Conservation (phyloP, 2,113 vertebrate genomes). For the Dasyurus viverrinus region DNA sequence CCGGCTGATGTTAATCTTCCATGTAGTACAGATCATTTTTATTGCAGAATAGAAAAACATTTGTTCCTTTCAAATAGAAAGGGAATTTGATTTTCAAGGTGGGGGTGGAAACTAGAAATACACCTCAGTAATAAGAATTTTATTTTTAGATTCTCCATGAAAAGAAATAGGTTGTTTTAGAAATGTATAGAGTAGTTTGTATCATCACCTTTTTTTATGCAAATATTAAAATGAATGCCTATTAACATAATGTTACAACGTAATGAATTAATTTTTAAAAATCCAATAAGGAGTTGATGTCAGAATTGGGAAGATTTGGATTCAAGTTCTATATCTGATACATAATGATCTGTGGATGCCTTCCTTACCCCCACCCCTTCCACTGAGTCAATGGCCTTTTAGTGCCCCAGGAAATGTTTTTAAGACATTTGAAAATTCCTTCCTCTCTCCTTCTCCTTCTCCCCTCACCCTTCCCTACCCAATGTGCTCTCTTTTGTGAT, state of each 20-base stretch:
- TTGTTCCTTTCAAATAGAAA: constrained; percentile 2
- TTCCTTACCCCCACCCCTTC: too few relatives aligned
- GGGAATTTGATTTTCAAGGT: constrained; percentile 17
- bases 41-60: constrained; percentile 31
- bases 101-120: constrained; percentile 24
- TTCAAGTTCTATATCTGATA: background rate
- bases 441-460: too few relatives aligned
- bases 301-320: background rate
- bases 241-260: constrained; percentile 28
- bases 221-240: constrained; percentile 10
- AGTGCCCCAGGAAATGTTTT: too few relatives aligned
- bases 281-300: constrained; percentile 27
- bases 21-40: constrained; percentile 7
- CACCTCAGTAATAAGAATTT: constrained; percentile 25
- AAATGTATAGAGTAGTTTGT: constrained; percentile 33
- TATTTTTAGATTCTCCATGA: constrained; percentile 2
- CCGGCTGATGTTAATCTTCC: constrained; percentile 22
- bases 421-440: too few relatives aligned
- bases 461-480: background rate
- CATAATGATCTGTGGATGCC: too few relatives aligned
- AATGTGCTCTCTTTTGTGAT: background rate
- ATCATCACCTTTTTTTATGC: constrained; percentile 35
- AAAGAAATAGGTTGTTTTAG: constrained; percentile 27
- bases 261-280: background rate
- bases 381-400: background rate